Evolutionary conservation across 2,113 vertebrate genomes (phyloP), one percentile per base, ranked within the genome.

Genomic region (Dinomys branickii): DNA sequence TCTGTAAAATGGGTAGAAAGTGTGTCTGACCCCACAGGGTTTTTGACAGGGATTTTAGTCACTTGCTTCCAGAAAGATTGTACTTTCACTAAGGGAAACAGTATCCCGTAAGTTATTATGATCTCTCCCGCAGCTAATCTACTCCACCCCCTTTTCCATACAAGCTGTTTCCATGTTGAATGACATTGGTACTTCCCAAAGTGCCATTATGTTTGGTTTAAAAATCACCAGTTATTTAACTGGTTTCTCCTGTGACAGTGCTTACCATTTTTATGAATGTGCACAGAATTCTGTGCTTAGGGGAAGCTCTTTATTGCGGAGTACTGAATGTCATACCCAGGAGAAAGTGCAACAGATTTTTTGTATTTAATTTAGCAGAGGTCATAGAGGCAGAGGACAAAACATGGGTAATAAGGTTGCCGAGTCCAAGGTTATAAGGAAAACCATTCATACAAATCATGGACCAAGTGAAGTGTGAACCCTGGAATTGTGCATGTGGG

Each of bases 21-120:
- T 86, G 10, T 89, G 10, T 26, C 16, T 41, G 50, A 38, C 65
- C 13, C 73, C 13, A 13, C 26, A 44, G 16, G 17, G 6, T 54
- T 89, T 10, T 56, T 96, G 41, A 52, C 44, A 47, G 7, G 13
- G 7, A 75, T 80, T 96, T 30, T 67, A 35, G 19, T 47, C 85
- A 11, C 63, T 86, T 88, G 10, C 19, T 83, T 91, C 71, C 84
- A 19, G 41, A 90, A 92, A 89, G 41, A 22, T 88, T 20, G 80
- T 81, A 38, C 50, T 90, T 96, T 90, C 90, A 47, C 5, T 85
- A 30, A 96, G 35, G 7, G 63, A 84, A 77, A 90, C 69, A 67
- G 56, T 14, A 54, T 85, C 47, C 81, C 24, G 47, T 30, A 86
- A 35, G 24, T 85, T 71, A 50, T 84, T n/a, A 33, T 67, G 52